A percentile compares a stretch with the other conserved stretches of the same genome.
These are phyloP conservation scores for Chironomus striatipennis DNA, from an alignment of 1,140 invertebrate species.

Conservation along the genomic window DNA sequence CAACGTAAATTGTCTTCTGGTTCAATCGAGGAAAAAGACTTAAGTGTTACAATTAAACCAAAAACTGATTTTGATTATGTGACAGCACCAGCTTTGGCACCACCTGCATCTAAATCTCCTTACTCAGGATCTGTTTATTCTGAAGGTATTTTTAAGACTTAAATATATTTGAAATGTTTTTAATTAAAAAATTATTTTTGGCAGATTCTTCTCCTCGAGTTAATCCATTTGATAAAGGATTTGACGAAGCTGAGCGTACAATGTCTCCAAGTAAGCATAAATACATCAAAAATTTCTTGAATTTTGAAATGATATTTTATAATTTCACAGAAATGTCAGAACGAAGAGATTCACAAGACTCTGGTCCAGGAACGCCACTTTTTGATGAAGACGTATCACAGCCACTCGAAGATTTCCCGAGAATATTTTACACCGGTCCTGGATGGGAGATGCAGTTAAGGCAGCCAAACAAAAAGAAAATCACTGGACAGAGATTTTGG, in stretches of 20 bases:
- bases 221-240: constrained; percentile 75
- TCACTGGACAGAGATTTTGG: constrained; percentile 94
- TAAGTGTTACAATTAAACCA: constrained; percentile 45
- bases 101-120: constrained; percentile 52
- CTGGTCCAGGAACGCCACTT: constrained; percentile 72
- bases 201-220: constrained; percentile 46
- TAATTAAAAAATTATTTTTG: background rate
- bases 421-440: constrained; percentile 66
- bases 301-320: constrained; percentile 26
- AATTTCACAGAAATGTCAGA: constrained; percentile 29
- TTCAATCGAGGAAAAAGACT: constrained; percentile 58
- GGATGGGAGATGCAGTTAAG: constrained; percentile 96
- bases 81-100: constrained; percentile 61
- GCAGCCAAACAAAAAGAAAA: constrained; percentile 97
- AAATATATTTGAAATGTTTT: background rate
- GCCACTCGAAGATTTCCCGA: constrained; percentile 86
- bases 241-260: constrained; percentile 40
- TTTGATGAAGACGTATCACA: constrained; percentile 92
- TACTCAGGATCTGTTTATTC: constrained; percentile 42
- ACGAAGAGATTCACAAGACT: constrained; percentile 63
- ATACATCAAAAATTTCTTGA: constrained; percentile 26
- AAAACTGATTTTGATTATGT: constrained; percentile 44
- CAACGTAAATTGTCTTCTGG: constrained; percentile 61
- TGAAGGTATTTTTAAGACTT: constrained; percentile 22
- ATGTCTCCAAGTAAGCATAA: constrained; percentile 27